Evolutionary conservation across 2,888 invertebrate species (phyloP).

Genomic region (Ophion slaviceki): DNA sequence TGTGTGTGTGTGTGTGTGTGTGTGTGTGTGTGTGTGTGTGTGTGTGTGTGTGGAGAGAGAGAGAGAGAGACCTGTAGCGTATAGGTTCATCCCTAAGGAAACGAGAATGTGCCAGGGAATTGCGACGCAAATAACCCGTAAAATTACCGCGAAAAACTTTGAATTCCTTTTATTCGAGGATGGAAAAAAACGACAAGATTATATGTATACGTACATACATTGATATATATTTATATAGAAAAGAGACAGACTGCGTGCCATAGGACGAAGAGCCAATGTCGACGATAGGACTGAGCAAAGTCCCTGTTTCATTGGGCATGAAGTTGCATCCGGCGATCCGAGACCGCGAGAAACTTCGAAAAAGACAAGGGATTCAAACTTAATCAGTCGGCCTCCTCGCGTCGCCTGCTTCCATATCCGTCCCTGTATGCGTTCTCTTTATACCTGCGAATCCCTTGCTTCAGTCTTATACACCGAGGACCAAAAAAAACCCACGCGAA

Average conservation of each 20-base stretch:
- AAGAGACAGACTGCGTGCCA: constrained; percentile 8
- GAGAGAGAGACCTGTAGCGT: constrained; percentile 1
- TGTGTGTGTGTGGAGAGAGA: too few species aligned
- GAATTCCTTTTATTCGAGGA: constrained; percentile 69
- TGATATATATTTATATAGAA: background rate
- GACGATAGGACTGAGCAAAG: constrained; percentile 26
- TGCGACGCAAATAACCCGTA: constrained; percentile 72
- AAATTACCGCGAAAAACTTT: constrained; percentile 73
- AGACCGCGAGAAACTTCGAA: constrained; percentile 66
- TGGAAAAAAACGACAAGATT: constrained; percentile 64
- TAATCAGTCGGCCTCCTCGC: constrained; percentile 63
- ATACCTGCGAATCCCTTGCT: constrained; percentile 36
- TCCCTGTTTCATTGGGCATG: constrained; percentile 72
- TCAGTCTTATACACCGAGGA: constrained; percentile 31
- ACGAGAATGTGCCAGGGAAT: constrained; percentile 55
- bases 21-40: too few species aligned
- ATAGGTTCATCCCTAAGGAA: constrained; percentile 62
- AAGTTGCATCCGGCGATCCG: constrained; percentile 70
- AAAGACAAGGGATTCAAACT: constrained; percentile 65
- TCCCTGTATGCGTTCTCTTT: constrained; percentile 1
- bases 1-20: too few species aligned
- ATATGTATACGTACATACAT: background rate
- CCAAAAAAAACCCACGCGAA: constrained; percentile 27
- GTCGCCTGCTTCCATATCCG: constrained; percentile 44
- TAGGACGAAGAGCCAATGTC: constrained; percentile 10